A percentile compares a stretch with the other conserved stretches of the same genome.
Evolutionary conservation across 2,888 invertebrate genomes (phyloP).

Genomic region (Andrena marginata): DNA sequence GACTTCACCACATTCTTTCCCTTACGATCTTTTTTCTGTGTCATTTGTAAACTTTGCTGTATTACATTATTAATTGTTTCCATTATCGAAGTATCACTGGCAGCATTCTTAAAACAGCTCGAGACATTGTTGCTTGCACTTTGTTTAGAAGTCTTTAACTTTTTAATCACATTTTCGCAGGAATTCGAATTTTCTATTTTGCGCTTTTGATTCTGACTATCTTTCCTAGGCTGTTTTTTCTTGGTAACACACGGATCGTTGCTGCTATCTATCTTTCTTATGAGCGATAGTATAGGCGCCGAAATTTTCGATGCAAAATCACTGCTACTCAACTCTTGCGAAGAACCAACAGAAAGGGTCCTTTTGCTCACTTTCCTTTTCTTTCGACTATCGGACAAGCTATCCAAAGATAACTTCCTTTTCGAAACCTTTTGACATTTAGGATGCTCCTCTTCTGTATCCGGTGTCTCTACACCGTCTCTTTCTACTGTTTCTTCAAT

Average conservation of each 20-base stretch:
- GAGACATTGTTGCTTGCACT: slow-evolving; percentile 73
- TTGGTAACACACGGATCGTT: slow-evolving; percentile 76
- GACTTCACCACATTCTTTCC: slow-evolving; percentile 72
- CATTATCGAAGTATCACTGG: slow-evolving; percentile 81
- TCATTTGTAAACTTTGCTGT: slow-evolving; percentile 81
- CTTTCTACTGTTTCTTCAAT: slow-evolving; percentile 63
- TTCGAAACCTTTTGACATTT: slow-evolving; percentile 87
- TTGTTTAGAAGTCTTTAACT: slow-evolving; percentile 80
- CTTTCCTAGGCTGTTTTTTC: slow-evolving; percentile 73
- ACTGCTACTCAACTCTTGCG: slow-evolving; percentile 68
- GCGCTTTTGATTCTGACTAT: slow-evolving; percentile 72
- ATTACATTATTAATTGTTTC: slow-evolving; percentile 83
- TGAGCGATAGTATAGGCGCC: slow-evolving; percentile 61
- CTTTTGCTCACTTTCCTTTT: slow-evolving; percentile 83
- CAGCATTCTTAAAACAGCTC: slow-evolving; percentile 63
- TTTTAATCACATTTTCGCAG: slow-evolving; percentile 76
- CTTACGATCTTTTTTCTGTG: slow-evolving; percentile 79
- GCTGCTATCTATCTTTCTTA: slow-evolving; percentile 42
- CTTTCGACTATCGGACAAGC: slow-evolving; percentile 85
- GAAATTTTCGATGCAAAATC: slow-evolving; percentile 50
- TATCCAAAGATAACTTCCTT: slow-evolving; percentile 85
- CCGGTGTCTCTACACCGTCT: slow-evolving; percentile 58
- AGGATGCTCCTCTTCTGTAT: slow-evolving; percentile 46
- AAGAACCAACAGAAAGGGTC: slow-evolving; percentile 80
- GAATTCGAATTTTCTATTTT: slow-evolving; percentile 75